Percentiles rank a stretch among this genome's conserved stretches.
phyloP scores from a whole-genome alignment of 2,113 vertebrate species.

The Actenoides lindsayi region DNA sequence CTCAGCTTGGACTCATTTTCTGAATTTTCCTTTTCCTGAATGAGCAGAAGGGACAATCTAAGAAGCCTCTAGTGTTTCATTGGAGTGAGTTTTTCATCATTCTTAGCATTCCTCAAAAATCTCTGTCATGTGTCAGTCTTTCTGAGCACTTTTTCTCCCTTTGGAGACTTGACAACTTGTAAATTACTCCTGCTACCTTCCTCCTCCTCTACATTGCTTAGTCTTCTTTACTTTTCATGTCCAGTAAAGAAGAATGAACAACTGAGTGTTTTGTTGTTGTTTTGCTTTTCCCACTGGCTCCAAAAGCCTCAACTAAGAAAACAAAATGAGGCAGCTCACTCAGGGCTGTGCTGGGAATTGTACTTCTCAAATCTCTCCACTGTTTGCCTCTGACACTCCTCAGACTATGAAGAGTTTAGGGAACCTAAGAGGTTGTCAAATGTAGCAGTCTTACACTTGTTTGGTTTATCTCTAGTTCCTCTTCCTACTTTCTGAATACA shows the following conservation, averaged over 20 bases:
- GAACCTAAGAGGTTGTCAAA: constrained; percentile 30
- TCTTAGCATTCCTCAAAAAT: background rate
- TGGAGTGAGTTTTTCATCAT: background rate
- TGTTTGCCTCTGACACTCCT: constrained; percentile 6
- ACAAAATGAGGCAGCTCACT: constrained; percentile 24
- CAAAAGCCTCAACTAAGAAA: constrained; percentile 43
- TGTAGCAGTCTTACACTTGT: background rate
- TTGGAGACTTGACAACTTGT: background rate
- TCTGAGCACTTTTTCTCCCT: background rate
- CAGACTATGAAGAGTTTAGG: background rate
- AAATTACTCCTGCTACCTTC: background rate
- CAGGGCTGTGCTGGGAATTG: constrained; percentile 31
- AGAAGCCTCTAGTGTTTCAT: background rate
- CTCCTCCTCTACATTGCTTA: background rate
- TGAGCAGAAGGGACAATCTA: background rate
- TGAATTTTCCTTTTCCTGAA: background rate
- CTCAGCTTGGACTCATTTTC: background rate
- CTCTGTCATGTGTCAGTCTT: background rate
- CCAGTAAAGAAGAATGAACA: constrained; percentile 14
- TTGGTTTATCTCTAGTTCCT: background rate
- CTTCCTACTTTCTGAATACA: background rate
- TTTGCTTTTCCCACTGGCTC: constrained; percentile 38
- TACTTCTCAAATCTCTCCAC: constrained; percentile 47
- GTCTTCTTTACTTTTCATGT: background rate
- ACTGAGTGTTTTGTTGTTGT: background rate